Conservation (phyloP, 2,113 vertebrate species). For the Austrofundulus limnaeus region DNA sequence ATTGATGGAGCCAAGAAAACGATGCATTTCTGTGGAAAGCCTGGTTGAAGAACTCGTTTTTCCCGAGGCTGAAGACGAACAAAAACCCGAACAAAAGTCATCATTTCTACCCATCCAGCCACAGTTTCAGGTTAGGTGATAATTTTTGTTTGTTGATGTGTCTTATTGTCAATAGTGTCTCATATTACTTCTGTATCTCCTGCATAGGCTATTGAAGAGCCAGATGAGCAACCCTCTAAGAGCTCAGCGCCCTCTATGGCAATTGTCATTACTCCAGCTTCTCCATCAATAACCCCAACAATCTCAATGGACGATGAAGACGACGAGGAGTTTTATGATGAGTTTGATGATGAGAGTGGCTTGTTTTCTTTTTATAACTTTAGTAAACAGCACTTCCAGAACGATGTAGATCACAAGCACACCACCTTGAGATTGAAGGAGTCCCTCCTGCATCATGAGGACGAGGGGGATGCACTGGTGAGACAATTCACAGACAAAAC, state of each 20-base stretch:
- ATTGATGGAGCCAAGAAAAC: constrained; percentile 49
- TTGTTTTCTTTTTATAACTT: constrained; percentile 88
- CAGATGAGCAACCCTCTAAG: not conserved
- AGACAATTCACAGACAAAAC: constrained; percentile 5
- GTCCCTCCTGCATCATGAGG: constrained; percentile 88
- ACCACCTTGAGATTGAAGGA: constrained; percentile 77
- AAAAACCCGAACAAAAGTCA: constrained; percentile 72
- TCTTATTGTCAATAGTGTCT: not conserved
- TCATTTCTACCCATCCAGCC: too few relatives aligned
- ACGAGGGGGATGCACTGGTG: constrained; percentile 85
- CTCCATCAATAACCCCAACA: not conserved
- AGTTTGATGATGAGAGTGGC: constrained; percentile 75
- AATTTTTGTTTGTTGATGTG: not conserved
- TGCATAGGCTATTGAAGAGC: constrained; percentile 24
- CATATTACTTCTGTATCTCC: not conserved
- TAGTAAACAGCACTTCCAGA: constrained; percentile 86
- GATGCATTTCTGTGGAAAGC: constrained; percentile 80
- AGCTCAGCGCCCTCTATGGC: not conserved
- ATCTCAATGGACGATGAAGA: constrained; percentile 23
- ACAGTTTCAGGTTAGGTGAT: constrained; percentile 77
- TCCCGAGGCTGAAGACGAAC: constrained; percentile 66
- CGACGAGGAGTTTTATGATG: constrained; percentile 67
- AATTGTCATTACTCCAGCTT: not conserved
- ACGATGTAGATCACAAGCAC: constrained; percentile 79
- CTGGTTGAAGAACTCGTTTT: constrained; percentile 72